Evolutionary conservation across 2,888 invertebrate species (phyloP), one percentile per base, ranked within the genome.

Genomic region (Augiades crinisus): DNA sequence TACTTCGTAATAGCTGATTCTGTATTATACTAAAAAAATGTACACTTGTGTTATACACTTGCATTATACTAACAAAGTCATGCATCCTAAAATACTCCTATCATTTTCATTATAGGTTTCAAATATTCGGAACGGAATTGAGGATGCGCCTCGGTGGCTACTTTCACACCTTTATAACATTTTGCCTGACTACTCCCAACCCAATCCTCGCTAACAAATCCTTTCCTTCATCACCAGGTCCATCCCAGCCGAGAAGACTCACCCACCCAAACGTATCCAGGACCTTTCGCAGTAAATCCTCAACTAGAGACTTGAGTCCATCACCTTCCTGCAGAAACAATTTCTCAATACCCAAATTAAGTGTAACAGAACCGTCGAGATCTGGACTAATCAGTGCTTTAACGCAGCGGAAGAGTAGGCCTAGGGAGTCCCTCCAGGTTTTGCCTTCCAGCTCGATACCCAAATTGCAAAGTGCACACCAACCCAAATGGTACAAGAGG

Each of bases 161-260:
- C 24, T 10, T 10, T 3, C 27, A 2, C 3, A 27, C 10, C 10
- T 3, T 8, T 27, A 10, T 8, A 10, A 3, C 1, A n/a, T n/a
- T 5, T 27, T 4, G 12, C 10, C 12, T 12, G 0, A 30, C 2
- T 12, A 10, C 30, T 30, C 1, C 12, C 5, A 12, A 12, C 12
- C 30, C n/a, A 8, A 24, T 37, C 54, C 31, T 37, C 40, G 51
- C 51, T 63, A 56, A 63, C 5, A 12, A 12, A 5, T 47, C 43
- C n/a, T 7, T 13, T 16, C 43, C 34, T 58, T 53, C 40, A 30
- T 62, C 58, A 58, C 7, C 76, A 78, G 78, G 68, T 55, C 58
- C 70, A n/a, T 70, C 55, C 22, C 47, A 58, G 31, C 10, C 36
- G 38, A 46, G 24, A 40, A 47, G 30, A 27, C 47, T 45, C 22